Evolutionary conservation across 2,113 vertebrate species (phyloP), one percentile per base, ranked within the genome.

Genomic region (Aleadryas rufinucha): DNA sequence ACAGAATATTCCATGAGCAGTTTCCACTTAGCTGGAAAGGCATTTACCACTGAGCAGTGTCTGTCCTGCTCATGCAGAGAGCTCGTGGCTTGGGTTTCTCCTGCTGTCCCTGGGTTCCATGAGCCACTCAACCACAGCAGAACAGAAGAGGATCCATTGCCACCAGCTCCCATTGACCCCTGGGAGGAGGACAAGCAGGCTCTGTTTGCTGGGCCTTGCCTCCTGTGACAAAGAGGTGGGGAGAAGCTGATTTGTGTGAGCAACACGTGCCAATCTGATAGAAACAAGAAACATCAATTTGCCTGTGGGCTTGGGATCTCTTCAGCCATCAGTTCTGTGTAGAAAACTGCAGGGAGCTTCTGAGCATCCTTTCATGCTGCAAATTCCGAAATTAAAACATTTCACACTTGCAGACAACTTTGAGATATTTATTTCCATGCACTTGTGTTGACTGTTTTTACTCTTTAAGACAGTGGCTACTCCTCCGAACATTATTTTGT

Each of bases 191-290:
- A 47, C 1, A 4, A 45, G 13, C 31, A 57, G 52, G 18, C 2
- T 66, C 24, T 45, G 6, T 16, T 63, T 49, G 64, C 39, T 63
- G 7, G 64, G 44, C 41, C 35, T 50, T 50, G 35, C 18, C 47
- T 87, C 47, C 41, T 28, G 28, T 24, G 24, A 26, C 42, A 64
- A 16, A 10, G 41, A 57, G 2, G 3, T 39, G 41, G 13, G 9
- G 33, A 86, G 42, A 64, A 52, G 20, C 33, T 8, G 28, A 28
- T 56, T 6, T 47, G 20, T 64, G 16, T 31, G 30, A 85, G 27
- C 24, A 81, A 24, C 26, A 31, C 1, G 0, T 19, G 13, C 7
- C 60, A 28, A 1, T 31, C 35, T 60, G 24, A 41, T 0, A 65
- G 75, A 69, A 78, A 39, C 13, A 53, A 69, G 64, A 87, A 85